These are phyloP conservation scores for Diabrotica balteata DNA, from an alignment of 2,888 invertebrate genomes.

Conservation along the genomic window DNA sequence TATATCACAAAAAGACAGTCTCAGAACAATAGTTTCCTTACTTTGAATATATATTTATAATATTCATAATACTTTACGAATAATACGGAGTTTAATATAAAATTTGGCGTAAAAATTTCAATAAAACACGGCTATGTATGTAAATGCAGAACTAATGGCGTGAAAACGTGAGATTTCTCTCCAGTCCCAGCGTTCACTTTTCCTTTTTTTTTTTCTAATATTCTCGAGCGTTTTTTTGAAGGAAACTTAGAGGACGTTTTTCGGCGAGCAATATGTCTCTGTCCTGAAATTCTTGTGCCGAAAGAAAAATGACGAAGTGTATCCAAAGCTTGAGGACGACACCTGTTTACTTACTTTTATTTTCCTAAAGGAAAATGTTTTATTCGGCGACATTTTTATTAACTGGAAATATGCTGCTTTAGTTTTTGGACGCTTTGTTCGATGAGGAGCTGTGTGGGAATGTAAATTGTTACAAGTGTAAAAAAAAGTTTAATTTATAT, in stretches of 20 bases:
- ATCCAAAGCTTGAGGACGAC: constrained; percentile 26
- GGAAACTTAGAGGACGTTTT: constrained; percentile 8
- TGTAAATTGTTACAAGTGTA: too few relatives aligned
- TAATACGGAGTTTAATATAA: background rate
- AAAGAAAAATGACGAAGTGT: constrained; percentile 27
- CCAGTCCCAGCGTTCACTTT: constrained; percentile 7
- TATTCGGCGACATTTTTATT: constrained; percentile 18
- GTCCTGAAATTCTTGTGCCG: constrained; percentile 14
- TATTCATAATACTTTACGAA: too few relatives aligned
- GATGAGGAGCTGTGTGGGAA: too few relatives aligned
- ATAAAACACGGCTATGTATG: too few relatives aligned
- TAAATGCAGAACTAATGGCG: constrained; percentile 10
- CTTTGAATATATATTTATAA: too few relatives aligned
- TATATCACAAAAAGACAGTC: too few relatives aligned
- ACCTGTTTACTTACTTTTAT: constrained; percentile 32
- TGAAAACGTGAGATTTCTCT: constrained; percentile 13
- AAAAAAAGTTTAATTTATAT: too few relatives aligned
- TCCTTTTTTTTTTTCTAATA: constrained; percentile 13
- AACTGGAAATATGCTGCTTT: too few relatives aligned
- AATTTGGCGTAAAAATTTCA: background rate
- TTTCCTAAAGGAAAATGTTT: constrained; percentile 27
- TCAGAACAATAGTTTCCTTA: too few relatives aligned
- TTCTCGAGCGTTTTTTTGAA: constrained; percentile 7
- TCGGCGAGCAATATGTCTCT: constrained; percentile 22
- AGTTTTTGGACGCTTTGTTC: too few relatives aligned